Conservation (phyloP, 1,140 invertebrate species). For the Megathymus violae region DNA sequence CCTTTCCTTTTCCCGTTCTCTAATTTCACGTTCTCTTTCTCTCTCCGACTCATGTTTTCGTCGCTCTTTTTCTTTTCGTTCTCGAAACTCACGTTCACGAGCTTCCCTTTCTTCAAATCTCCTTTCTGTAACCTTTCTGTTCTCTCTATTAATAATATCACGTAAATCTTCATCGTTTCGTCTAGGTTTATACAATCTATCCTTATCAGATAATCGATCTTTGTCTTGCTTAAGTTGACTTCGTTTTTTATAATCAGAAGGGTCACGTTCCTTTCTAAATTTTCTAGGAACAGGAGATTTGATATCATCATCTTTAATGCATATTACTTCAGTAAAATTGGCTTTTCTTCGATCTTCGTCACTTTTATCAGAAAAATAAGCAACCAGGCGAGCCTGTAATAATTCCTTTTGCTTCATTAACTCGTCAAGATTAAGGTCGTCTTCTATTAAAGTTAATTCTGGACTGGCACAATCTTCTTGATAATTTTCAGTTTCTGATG, state of each 20-base stretch:
- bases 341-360: conserved; percentile 48
- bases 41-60: conserved; percentile 53
- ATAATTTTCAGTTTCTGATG: conserved; percentile 87
- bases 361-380: conserved; percentile 83
- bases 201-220: conserved; percentile 55
- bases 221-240: conserved; percentile 56
- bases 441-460: conserved; percentile 90
- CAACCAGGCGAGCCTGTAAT: conserved; percentile 86
- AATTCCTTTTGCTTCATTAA: conserved; percentile 94
- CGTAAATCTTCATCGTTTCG: conserved; percentile 70
- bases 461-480: conserved; percentile 90
- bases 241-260: conserved; percentile 40
- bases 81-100: conserved; percentile 47
- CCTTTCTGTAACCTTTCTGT: conserved; percentile 70
- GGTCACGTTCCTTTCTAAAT: conserved; percentile 44
- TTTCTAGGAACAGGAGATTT: conserved; percentile 47
- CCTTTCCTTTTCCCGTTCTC: conserved; percentile 56
- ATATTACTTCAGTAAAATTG: conserved; percentile 50
- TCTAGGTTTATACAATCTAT: conserved; percentile 52
- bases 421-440: conserved; percentile 94
- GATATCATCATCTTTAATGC: conserved; percentile 53
- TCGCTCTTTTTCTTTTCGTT: conserved; percentile 62
- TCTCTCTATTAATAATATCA: conserved; percentile 72
- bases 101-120: conserved; percentile 61
- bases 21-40: conserved; percentile 58